Evolutionary conservation across 2,797 vertebrate genomes (phyloP).

Genomic region (Danio kyathit): DNA sequence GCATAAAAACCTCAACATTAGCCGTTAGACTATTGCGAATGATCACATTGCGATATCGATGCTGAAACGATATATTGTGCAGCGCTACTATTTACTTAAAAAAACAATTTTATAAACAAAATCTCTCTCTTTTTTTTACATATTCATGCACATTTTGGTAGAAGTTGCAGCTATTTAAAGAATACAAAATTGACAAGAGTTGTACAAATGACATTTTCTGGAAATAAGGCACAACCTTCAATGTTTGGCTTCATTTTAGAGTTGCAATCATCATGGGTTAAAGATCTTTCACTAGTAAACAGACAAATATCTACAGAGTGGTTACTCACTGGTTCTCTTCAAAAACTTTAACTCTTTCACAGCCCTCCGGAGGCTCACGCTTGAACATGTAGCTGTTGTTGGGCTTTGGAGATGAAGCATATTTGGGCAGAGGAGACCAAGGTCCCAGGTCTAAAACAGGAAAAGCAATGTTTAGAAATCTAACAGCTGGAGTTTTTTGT

Average conservation of each 20-base stretch:
- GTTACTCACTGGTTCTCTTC: slow-evolving; percentile 94
- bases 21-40: too few relatives aligned
- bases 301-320: not conserved
- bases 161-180: not conserved
- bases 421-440: slow-evolving; percentile 96
- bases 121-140: not conserved
- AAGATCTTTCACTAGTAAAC: not conserved
- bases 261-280: not conserved
- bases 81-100: too few relatives aligned
- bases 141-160: not conserved
- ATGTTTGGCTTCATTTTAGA: not conserved
- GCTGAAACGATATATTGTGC: too few relatives aligned
- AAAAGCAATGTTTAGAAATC: slow-evolving; percentile 4
- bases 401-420: slow-evolving; percentile 96
- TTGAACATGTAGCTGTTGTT: slow-evolving; percentile 99
- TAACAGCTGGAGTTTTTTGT: not conserved
- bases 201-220: not conserved
- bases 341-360: slow-evolving; percentile 95
- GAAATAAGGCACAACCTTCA: not conserved
- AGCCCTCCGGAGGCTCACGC: slow-evolving; percentile 97
- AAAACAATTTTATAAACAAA: not conserved
- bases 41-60: too few relatives aligned
- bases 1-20: too few relatives aligned
- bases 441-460: slow-evolving; percentile 88
- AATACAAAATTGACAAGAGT: not conserved